Conservation (phyloP, 2,113 vertebrate species). For the Grammatotria lemairii region DNA sequence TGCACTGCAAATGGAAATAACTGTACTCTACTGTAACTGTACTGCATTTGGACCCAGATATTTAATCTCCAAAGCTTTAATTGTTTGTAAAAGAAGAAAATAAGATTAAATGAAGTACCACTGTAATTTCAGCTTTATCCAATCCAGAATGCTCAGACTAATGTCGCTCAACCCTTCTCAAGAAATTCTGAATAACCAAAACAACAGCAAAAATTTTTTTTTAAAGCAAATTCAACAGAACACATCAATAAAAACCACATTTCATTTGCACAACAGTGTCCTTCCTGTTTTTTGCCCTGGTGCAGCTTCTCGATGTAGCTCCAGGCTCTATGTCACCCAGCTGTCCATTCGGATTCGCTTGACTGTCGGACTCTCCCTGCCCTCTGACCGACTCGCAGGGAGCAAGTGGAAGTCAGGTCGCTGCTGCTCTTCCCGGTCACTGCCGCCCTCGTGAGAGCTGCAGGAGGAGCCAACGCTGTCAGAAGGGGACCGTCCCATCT, state of each 20-base stretch:
- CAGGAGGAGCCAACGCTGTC: constrained; percentile 91
- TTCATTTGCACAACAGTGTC: constrained; percentile 34
- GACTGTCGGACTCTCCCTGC: constrained; percentile 79
- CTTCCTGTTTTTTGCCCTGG: constrained; percentile 24
- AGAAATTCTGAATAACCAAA: neutral
- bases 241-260: constrained; percentile 17
- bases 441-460: constrained; percentile 88
- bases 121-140: neutral
- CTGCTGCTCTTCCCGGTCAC: constrained; percentile 82
- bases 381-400: constrained; percentile 71
- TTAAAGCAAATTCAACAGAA: constrained; percentile 7
- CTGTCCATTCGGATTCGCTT: constrained; percentile 91
- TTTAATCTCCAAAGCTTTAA: neutral
- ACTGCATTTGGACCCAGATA: constrained; percentile 14
- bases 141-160: neutral
- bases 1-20: neutral
- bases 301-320: neutral
- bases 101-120: neutral
- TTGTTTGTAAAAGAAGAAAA: neutral
- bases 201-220: fast-evolving
- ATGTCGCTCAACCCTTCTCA: neutral
- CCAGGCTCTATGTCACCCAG: constrained; percentile 82
- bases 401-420: constrained; percentile 79
- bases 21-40: neutral
- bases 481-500: constrained; percentile 84